A percentile compares a stretch with the other conserved stretches of the same genome.
These are phyloP conservation scores for Eremophila alpestris DNA, from an alignment of 2,797 vertebrate species.

Conservation along the genomic window DNA sequence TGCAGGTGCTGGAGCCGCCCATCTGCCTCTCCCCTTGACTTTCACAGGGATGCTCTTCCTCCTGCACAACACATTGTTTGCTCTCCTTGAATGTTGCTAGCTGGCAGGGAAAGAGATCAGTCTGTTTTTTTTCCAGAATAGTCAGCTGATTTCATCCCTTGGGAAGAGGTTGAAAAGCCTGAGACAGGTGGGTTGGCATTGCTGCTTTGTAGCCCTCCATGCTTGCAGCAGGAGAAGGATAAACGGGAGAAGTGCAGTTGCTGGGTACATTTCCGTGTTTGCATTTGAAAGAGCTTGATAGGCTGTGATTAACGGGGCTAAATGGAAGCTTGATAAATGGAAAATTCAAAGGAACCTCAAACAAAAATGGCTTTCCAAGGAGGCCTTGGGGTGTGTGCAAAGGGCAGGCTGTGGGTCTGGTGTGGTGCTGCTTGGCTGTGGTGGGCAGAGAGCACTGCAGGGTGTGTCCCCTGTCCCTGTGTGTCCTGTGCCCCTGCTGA, in stretches of 20 bases:
- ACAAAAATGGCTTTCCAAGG: slow-evolving; percentile 45
- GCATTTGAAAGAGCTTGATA: slow-evolving; percentile 68
- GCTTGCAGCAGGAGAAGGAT: slow-evolving; percentile 16
- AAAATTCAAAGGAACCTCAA: slow-evolving; percentile 18
- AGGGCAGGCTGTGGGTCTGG: neutral
- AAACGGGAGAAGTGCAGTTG: slow-evolving; percentile 46
- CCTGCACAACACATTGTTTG: neutral
- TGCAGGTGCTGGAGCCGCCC: neutral
- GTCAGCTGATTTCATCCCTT: slow-evolving; percentile 22
- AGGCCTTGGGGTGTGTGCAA: neutral
- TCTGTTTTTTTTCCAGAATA: neutral
- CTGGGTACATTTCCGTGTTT: slow-evolving; percentile 63
- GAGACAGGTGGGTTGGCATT: slow-evolving; percentile 37
- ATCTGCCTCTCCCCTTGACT: neutral
- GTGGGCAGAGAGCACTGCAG: fast-evolving
- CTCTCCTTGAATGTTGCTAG: neutral
- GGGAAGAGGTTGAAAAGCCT: slow-evolving; percentile 32
- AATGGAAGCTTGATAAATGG: slow-evolving; percentile 49
- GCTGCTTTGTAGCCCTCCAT: slow-evolving; percentile 45
- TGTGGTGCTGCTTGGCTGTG: fast-evolving
- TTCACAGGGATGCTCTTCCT: neutral
- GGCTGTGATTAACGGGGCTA: slow-evolving; percentile 71
- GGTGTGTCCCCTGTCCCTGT: neutral
- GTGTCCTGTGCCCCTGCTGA: neutral
- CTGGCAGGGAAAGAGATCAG: neutral